Evolutionary conservation across 2,113 vertebrate genomes (phyloP), one percentile per base, ranked within the genome.

Genomic region (Phaetusa simplex): DNA sequence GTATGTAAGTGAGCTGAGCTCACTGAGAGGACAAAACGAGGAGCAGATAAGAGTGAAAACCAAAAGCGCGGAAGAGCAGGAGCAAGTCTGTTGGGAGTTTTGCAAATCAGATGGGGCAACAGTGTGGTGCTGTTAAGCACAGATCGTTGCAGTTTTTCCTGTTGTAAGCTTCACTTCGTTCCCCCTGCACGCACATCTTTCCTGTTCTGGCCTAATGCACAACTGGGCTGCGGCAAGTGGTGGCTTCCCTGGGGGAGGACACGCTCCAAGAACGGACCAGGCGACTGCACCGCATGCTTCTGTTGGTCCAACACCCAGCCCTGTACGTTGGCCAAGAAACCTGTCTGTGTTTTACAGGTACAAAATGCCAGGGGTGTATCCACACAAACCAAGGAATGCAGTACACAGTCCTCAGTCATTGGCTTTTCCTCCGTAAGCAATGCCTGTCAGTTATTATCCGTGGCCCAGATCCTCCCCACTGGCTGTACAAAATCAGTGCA

Each of bases 241-340:
- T 66, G 50, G n/a, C 47, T 85, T 87, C 19, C 43, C 72, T 20
- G 36, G n/a, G 65, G 32, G 27, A 85, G 12, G 26, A 38, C 38
- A 6, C 0, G 0, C 14, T 88, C 32, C 73, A 18, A 18, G 59
- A 40, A 52, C 0, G 8, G 53, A 73, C 15, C 8, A 7, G 61
- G 47, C 2, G 7, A 34, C 24, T 0, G 1, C 56, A 29, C 9
- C 0, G 0, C 2, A 1, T 4, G 3, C 18, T 84, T 12, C 45
- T 24, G 23, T 18, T 70, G 12, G 1, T 40, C 55, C 42, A 27
- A 11, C 4, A 10, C 24, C 40, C 59, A 73, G 11, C 26, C 36
- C 47, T 17, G 9, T 14, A n/a, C 23, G 21, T 21, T 7, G 47
- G 38, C 66, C 29, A 66, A 17, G 49, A 84, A 86, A 70, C 22